These are phyloP conservation scores for Ephialtes manifestator DNA, from an alignment of 2,888 invertebrate species.

Conservation along the genomic window DNA sequence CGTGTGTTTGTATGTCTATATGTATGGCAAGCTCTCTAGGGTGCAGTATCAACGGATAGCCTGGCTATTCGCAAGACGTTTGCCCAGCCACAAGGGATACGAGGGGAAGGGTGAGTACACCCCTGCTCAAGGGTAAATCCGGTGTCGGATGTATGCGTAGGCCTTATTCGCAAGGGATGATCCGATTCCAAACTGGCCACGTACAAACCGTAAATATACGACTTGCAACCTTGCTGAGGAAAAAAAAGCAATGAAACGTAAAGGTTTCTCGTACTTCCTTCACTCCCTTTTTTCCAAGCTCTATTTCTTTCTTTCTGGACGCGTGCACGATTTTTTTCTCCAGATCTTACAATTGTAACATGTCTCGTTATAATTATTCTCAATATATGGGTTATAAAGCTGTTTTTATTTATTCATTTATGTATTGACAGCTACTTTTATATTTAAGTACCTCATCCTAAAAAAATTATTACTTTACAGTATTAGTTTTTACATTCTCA, in stretches of 20 bases:
- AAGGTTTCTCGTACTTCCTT: constrained; percentile 4
- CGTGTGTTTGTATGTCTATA: background rate
- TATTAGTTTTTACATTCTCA: no score
- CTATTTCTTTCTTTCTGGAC: background rate
- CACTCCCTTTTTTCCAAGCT: background rate
- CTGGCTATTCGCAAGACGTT: constrained; percentile 31
- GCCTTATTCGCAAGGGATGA: constrained; percentile 48
- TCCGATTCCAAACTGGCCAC: constrained; percentile 54
- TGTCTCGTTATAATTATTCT: no score
- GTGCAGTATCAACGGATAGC: constrained; percentile 52
- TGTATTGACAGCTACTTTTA: no score
- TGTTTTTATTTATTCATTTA: no score
- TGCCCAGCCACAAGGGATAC: constrained; percentile 45
- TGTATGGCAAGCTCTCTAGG: constrained; percentile 40
- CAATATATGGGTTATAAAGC: no score
- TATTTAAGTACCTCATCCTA: no score
- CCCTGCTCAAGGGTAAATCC: background rate
- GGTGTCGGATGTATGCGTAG: constrained; percentile 21
- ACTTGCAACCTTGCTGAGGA: constrained; percentile 33
- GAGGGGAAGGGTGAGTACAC: constrained; percentile 8
- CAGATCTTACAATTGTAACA: no score
- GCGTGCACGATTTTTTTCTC: background rate
- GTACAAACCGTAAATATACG: constrained; percentile 50
- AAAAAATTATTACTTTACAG: no score
- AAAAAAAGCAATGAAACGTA: constrained; percentile 1